Evolutionary conservation across 2,888 invertebrate species (phyloP).

Genomic region (Petrophora chlorosata): DNA sequence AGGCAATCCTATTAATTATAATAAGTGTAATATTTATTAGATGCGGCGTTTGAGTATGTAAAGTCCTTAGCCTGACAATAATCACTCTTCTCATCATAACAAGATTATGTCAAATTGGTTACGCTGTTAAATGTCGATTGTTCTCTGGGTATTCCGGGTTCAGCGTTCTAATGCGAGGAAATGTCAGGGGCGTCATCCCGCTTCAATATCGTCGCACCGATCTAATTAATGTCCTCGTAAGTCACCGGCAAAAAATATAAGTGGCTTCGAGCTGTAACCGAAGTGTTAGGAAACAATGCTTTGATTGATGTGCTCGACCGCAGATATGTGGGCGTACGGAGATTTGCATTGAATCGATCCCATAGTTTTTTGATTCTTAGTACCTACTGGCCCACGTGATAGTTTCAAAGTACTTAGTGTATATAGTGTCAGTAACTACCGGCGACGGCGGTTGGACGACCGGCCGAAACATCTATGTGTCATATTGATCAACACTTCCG

Average conservation of each 20-base stretch:
- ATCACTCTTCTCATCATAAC: constrained; percentile 11
- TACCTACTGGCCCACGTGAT: constrained; percentile 59
- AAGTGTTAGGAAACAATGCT: constrained; percentile 56
- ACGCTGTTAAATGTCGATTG: constrained; percentile 46
- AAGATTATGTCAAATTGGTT: constrained; percentile 34
- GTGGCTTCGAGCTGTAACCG: constrained; percentile 44
- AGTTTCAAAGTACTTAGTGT: constrained; percentile 35
- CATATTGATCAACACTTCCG: constrained; percentile 17
- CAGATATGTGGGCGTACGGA: constrained; percentile 60
- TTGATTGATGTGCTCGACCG: constrained; percentile 72
- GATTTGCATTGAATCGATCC: constrained; percentile 80
- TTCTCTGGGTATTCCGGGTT: constrained; percentile 71
- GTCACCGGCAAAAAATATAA: constrained; percentile 62
- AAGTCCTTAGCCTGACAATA: not conserved
- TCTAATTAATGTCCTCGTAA: constrained; percentile 72
- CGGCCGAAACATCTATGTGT: constrained; percentile 14
- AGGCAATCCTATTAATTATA: not conserved
- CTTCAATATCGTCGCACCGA: constrained; percentile 58
- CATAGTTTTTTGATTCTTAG: constrained; percentile 58
- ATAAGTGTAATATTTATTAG: too few species aligned
- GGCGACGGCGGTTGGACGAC: not conserved
- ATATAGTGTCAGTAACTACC: constrained; percentile 52
- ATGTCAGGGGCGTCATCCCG: constrained; percentile 68
- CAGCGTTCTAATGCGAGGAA: constrained; percentile 63
- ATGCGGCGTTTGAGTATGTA: too few species aligned